Percentiles rank a stretch among this genome's conserved stretches.
phyloP scores from a whole-genome alignment of 2,113 vertebrate genomes.

The Nothocercus julius region DNA sequence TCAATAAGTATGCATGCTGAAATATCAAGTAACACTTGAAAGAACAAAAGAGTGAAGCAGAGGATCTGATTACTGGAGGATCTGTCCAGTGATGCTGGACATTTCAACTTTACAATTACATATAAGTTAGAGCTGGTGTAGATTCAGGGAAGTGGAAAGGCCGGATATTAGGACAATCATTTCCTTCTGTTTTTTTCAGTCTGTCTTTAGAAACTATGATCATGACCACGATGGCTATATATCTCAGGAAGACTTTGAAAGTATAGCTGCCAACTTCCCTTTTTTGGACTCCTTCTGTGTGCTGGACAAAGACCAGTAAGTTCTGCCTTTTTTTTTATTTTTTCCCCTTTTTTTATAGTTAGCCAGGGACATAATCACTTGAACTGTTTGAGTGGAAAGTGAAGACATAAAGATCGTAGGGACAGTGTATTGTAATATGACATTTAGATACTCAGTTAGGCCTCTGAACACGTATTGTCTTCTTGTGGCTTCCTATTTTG shows the following conservation, averaged over 20 bases:
- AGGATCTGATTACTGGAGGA: background rate
- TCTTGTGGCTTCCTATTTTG: background rate
- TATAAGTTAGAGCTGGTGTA: background rate
- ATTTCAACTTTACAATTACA: background rate
- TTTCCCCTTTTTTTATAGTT: background rate
- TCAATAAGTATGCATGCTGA: background rate
- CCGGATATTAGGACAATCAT: background rate
- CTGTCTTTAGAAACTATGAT: conserved; percentile 97
- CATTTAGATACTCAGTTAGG: background rate
- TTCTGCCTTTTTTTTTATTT: background rate
- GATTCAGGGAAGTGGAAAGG: background rate
- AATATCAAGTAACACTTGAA: background rate
- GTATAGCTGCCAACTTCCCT: conserved; percentile 95
- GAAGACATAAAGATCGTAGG: background rate
- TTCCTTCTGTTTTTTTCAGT: conserved; percentile 77
- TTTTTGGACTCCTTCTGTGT: conserved; percentile 98
- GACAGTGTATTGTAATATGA: background rate
- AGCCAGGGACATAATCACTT: background rate
- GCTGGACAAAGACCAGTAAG: conserved; percentile 98
- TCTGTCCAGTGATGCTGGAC: background rate
- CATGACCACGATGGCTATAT: conserved; percentile 96
- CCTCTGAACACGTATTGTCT: background rate
- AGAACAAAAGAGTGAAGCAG: background rate
- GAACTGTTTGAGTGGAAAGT: background rate
- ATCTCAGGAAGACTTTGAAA: conserved; percentile 97